Percentiles rank a stretch among this genome's conserved stretches.
phyloP scores from a whole-genome alignment of 2,113 vertebrate genomes.

The Sardina pilchardus region DNA sequence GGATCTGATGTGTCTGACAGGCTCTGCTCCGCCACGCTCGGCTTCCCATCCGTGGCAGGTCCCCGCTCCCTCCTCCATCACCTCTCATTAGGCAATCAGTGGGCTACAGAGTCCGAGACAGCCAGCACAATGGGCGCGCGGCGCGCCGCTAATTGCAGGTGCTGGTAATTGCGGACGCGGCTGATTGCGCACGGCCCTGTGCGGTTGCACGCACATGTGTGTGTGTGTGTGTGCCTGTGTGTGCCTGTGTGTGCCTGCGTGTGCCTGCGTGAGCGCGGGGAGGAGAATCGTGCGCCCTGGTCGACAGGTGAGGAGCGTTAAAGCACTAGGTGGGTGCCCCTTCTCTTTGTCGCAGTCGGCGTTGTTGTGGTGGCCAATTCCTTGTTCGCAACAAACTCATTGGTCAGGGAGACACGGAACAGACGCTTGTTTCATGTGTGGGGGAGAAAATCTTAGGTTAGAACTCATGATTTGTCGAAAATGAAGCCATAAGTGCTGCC shows the following conservation, averaged over 20 bases:
- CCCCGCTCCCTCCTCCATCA: conserved; percentile 23
- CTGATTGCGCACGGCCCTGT: conserved; percentile 58
- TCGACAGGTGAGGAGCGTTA: conserved; percentile 77
- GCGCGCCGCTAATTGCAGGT: conserved; percentile 55
- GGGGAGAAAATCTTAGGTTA: neutral
- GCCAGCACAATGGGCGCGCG: conserved; percentile 35
- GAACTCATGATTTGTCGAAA: neutral
- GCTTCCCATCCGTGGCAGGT: conserved; percentile 3
- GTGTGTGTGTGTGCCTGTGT: too few relatives aligned
- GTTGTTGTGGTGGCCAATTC: conserved; percentile 53
- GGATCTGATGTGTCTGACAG: conserved; percentile 41
- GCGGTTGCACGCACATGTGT: conserved; percentile 71
- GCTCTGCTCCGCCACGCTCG: conserved; percentile 22
- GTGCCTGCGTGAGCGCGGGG: too few relatives aligned
- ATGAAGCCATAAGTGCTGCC: neutral
- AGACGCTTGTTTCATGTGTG: neutral
- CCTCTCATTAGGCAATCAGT: conserved; percentile 44
- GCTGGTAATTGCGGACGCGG: conserved; percentile 44
- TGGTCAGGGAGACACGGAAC: neutral
- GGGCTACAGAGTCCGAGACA: conserved; percentile 39
- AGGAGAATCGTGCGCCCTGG: conserved; percentile 69
- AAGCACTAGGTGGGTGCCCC: conserved; percentile 33
- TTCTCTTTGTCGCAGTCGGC: conserved; percentile 77
- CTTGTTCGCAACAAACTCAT: neutral
- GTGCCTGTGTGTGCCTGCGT: too few relatives aligned